Evolutionary conservation across 1,140 invertebrate genomes (phyloP), one percentile per base, ranked within the genome.

Genomic region (Camponotus pennsylvanicus): DNA sequence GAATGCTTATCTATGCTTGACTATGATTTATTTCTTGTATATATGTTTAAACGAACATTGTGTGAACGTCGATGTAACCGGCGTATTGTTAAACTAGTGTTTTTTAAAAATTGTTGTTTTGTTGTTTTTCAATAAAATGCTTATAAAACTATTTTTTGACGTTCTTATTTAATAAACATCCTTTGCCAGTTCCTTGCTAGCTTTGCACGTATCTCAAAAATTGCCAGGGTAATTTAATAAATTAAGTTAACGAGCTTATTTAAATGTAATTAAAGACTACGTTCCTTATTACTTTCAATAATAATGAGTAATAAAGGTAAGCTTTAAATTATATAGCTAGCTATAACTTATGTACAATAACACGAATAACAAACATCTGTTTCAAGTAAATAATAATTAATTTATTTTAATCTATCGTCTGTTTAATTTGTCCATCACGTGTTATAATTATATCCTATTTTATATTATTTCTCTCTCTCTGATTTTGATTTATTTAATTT

Each of bases 41-140:
- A 90, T 90, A 90, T n/a, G 18, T 57, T 52, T 82, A 80, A 79
- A 18, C 49, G 64, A 15, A 67, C 32, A 40, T 45, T 40, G 49
- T 80, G 49, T 82, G 67, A 76, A n/a, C 27, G 32, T 59, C 45
- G 49, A 37, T 13, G 34, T 27, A 7, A 42, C 27, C 27, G 11
- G 5, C 32, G 21, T 40, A 42, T 85, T 85, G 84, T 80, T 85
- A 15, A 69, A 34, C 32, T 69, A 86, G 27, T 37, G 63, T 88
- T 91, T 90, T 27, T 71, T 83, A 61, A 85, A 37, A 18, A n/a
- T 89, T 87, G 49, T 59, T 87, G 80, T 79, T 86, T 27, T 80
- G 66, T 80, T 71, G 45, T 92, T 91, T 91, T 91, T 64, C 37
- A 91, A 92, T 92, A 92, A 92, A 92, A 91, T 21, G 5, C 8